Evolutionary conservation across 1,140 invertebrate species (phyloP), one percentile per base, ranked within the genome.

Genomic region (Drosophila burlai): DNA sequence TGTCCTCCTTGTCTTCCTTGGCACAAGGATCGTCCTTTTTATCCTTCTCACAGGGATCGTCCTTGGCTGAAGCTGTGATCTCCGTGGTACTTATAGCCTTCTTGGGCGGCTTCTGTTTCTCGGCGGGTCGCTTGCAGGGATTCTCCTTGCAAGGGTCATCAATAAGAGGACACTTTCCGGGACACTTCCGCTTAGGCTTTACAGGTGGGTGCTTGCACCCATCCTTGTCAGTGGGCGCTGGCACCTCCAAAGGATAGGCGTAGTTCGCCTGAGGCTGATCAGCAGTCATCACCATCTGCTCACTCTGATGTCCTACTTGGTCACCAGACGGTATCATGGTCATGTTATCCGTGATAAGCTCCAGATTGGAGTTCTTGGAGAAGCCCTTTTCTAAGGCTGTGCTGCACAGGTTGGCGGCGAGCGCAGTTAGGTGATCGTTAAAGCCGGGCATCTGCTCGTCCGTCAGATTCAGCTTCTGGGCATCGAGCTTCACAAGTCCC

Each of bases 351-450:
- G 71, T 21, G 24, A 29, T 40, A 3, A 71, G n/a, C 24, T 71
- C 46, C 31, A 59, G 46, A 4, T 43, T 26, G 16, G n/a, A 3
- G 5, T 45, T 43, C 31, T 46, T 61, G 15, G 60, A 24, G 34
- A 91, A 86, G 11, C 90, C 83, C 21, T 69, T 66, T 40, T 92
- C 74, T 11, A 92, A 34, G 0, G 90, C 90, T 0, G 90, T 77
- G 47, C 90, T 92, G 61, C 90, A 92, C 9, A 92, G 72, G 46
- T 79, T 92, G 15, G 90, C 90, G 3, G 90, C 90, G 42, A 92
- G 68, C 2, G 90, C 72, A 4, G 90, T 92, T 1, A 92, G 78
- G 16, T 57, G 55, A 26, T 92, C 90, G 54, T 92, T 90, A 9
- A 81, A 92, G 8, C 59, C 54, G 0, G 90, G 75, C 29, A 91